Evolutionary conservation across 64 coral and sea anemone species (phyloP).

Genomic region (Stylophora pistillata): DNA sequence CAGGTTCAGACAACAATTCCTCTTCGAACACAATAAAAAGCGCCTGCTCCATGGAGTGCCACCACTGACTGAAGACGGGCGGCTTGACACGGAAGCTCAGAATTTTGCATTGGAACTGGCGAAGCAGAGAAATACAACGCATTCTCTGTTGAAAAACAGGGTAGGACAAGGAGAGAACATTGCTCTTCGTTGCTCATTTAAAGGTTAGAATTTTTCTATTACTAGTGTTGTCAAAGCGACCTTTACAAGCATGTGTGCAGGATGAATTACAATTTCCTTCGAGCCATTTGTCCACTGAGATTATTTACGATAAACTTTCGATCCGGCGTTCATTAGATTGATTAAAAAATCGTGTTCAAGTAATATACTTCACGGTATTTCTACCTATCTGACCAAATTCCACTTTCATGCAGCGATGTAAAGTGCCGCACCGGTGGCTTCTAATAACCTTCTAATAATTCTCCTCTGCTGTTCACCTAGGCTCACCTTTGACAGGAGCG

Average conservation of each 20-base stretch:
- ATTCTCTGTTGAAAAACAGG: conserved; percentile 32
- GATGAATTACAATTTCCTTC: no score
- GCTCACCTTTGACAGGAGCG: not conserved
- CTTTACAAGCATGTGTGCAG: no score
- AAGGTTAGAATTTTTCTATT: conserved; percentile 10
- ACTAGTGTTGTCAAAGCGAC: no score
- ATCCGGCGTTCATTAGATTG: no score
- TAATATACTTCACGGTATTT: no score
- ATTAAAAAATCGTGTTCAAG: no score
- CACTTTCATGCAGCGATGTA: no score
- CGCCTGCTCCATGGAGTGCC: conserved; percentile 26
- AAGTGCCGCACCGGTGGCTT: no score
- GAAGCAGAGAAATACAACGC: not conserved
- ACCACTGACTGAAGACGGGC: conserved; percentile 5
- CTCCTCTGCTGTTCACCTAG: not conserved
- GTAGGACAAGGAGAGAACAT: conserved; percentile 45
- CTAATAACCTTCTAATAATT: not conserved
- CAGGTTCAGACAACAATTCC: conserved; percentile 26
- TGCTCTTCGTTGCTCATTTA: not conserved
- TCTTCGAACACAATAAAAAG: conserved; percentile 21
- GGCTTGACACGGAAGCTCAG: conserved; percentile 5
- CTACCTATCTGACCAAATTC: no score
- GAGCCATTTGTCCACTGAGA: no score
- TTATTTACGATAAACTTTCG: no score
- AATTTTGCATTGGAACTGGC: conserved; percentile 31